These are phyloP conservation scores for Patella depressa DNA, from an alignment of 2,888 invertebrate genomes.

Conservation along the genomic window DNA sequence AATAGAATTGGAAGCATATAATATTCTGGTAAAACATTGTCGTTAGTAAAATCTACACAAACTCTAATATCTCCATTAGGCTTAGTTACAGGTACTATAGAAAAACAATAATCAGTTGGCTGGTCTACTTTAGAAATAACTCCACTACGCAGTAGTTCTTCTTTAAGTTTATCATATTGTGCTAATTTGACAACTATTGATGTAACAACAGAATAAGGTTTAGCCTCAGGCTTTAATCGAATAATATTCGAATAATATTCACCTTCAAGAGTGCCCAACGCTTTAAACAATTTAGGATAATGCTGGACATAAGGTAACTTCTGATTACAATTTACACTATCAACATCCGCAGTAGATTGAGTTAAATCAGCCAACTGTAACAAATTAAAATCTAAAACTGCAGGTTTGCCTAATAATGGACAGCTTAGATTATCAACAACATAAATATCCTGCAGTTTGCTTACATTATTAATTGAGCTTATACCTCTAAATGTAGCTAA, in stretches of 20 bases:
- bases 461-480: not conserved
- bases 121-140: not conserved
- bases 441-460: not conserved
- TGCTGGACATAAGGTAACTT: not conserved
- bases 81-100: not conserved
- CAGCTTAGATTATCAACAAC: not conserved
- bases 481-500: not conserved
- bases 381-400: not conserved
- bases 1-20: constrained; percentile 16
- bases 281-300: not conserved
- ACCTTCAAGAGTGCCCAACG: not conserved
- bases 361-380: not conserved
- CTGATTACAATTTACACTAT: not conserved
- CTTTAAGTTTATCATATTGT: constrained; percentile 1
- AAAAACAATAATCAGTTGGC: not conserved
- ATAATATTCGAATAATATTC: too few relatives aligned
- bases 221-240: not conserved
- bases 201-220: constrained; percentile 5
- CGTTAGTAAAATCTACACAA: constrained; percentile 3
- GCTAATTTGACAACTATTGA: not conserved
- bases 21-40: not conserved
- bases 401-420: not conserved
- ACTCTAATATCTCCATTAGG: not conserved
- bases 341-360: not conserved
- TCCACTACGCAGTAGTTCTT: not conserved